Base-by-base conservation (phyloP, 2,113 vertebrate genomes). In the Chascanopsetta lugubris region DNA sequence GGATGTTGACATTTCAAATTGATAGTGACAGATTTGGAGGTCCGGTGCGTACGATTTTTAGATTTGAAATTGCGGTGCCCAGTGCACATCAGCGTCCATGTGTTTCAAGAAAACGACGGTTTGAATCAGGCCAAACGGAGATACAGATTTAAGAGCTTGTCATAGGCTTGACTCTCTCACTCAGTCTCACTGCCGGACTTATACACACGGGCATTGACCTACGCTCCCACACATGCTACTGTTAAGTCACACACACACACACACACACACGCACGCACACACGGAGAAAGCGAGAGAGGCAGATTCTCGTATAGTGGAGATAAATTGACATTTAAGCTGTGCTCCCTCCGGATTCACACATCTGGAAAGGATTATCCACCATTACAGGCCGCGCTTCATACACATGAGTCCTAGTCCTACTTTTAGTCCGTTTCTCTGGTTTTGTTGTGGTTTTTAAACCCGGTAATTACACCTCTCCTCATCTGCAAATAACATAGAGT, bases 361-460 rank as follows among this genome's bases (percentile, higher is more conserved):
- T 87, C 84, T 87, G 88, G 76, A 80, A 81, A 47, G 66, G 82
- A 84, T 87, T 83, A 82, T 26, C 4, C 10, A 58, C 61, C n/a
- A 85, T 82, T 74, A 79, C 61, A 82, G 55, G 45, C 67, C 50
- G 27, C 3, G 17, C 29, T 70, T 79, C 30, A 68, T 30, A 75
- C 62, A 64, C 40, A 55, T 62, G 32, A 80, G 69, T 83, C 78
- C 56, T 61, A 77, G 49, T 62, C 53, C 68, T 68, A 54, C 61
- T 79, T 83, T 64, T 50, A 48, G 61, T 40, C 18, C 6, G 42
- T 69, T 54, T 68, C 32, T 77, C 47, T 73, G 60, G 47, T 45
- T 73, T 60, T 85, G 83, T 85, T 75, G 75, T 75, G 75, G 45
- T 68, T 70, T 62, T 58, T 2, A 18, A 50, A n/a, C 29, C 25